These are phyloP conservation scores for Cavia porcellus DNA, from an alignment of 2,113 vertebrate species.

Conservation along the genomic window DNA sequence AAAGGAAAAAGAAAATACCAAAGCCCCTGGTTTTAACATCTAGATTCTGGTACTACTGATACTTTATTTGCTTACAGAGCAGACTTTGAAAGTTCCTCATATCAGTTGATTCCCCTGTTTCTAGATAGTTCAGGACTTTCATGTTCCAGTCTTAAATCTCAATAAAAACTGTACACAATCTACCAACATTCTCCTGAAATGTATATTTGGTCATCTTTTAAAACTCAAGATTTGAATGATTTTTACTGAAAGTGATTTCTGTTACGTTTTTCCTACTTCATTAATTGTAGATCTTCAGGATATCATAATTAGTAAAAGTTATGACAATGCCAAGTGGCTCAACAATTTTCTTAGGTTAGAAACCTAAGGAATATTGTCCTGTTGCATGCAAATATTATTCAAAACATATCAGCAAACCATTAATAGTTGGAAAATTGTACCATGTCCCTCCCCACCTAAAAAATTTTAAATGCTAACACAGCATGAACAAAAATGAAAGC, in stretches of 20 bases:
- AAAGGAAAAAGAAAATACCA: background rate
- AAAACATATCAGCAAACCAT: background rate
- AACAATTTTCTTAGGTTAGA: constrained; percentile 27
- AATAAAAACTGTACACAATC: background rate
- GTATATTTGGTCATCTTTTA: constrained; percentile 37
- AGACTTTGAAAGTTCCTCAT: background rate
- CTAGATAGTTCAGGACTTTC: background rate
- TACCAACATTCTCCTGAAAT: background rate
- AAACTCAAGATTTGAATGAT: background rate
- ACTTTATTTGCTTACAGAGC: constrained; percentile 34
- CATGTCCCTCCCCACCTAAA: background rate
- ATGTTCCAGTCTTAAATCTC: constrained; percentile 27
- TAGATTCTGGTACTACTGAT: background rate
- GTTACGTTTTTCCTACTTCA: background rate
- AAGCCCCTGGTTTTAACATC: background rate
- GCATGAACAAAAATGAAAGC: background rate
- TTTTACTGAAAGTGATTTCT: constrained; percentile 33
- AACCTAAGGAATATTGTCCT: background rate
- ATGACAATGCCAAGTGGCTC: background rate
- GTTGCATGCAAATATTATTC: background rate
- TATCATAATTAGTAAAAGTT: background rate
- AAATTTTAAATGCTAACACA: background rate
- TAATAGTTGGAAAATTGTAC: background rate
- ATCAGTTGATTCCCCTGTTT: background rate
- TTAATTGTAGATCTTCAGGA: background rate